These are phyloP conservation scores for Ifrita kowaldi DNA, from an alignment of 2,113 vertebrate genomes.

Conservation along the genomic window DNA sequence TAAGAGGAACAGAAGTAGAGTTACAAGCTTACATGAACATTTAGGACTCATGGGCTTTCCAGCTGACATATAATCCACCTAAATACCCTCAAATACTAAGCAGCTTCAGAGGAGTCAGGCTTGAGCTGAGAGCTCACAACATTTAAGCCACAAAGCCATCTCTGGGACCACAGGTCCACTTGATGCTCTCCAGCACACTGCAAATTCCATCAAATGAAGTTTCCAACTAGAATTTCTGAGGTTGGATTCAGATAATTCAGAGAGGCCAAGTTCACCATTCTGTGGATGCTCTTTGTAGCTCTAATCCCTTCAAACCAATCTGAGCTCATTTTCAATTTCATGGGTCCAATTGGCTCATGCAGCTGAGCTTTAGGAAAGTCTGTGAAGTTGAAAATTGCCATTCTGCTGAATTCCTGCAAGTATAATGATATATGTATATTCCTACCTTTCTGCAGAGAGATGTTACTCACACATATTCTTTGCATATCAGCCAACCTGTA, in stretches of 20 bases:
- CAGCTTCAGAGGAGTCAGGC: not conserved
- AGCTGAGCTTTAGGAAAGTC: conserved; percentile 4
- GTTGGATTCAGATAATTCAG: not conserved
- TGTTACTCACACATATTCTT: not conserved
- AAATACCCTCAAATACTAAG: not conserved
- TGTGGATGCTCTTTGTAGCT: not conserved
- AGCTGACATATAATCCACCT: conserved; percentile 38
- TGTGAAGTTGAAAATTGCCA: conserved; percentile 47
- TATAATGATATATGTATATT: not conserved
- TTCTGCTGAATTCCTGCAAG: conserved; percentile 7
- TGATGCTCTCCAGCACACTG: not conserved
- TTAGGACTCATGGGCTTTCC: not conserved
- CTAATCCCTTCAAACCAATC: conserved; percentile 35
- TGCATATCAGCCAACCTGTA: not conserved
- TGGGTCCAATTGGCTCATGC: not conserved
- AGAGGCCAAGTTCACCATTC: not conserved
- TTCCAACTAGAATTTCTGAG: not conserved
- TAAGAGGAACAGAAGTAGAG: not conserved
- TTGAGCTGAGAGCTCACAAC: conserved; percentile 29
- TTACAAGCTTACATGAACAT: conserved; percentile 12
- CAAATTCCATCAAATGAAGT: not conserved
- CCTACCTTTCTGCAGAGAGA: not conserved
- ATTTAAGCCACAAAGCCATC: conserved; percentile 25
- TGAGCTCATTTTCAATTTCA: conserved; percentile 48
- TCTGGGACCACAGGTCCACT: not conserved